Evolutionary conservation across 2,888 invertebrate species (phyloP), one percentile per base, ranked within the genome.

Genomic region (Lagria hirta): DNA sequence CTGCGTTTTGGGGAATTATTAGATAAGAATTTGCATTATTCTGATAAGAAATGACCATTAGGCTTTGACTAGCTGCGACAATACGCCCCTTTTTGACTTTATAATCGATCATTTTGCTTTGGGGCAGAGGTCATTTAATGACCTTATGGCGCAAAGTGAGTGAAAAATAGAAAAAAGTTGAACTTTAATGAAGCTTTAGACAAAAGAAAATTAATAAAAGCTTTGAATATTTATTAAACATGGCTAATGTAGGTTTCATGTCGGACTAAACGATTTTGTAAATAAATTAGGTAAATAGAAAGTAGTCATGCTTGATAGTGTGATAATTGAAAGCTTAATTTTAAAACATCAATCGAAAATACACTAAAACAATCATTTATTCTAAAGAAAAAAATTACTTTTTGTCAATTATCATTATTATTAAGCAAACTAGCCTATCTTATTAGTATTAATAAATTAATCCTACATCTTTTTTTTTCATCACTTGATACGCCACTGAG

Each of bases 21-120:
- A 36, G 61, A 65, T 64, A 61, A 54, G 56, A 62, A 66, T 66
- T 66, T 61, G 64, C 65, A 66, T 66, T 62, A 64, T 54, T 49
- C 46, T 46, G 66, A 66, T 66, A 66, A 64, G 58, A 51, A 50
- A 55, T 48, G 53, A 48, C 60, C 61, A 64, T 63, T 64, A 63
- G 58, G 59, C 60, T 60, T 60, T 54, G 49, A 52, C 47, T 49
- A 52, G 52, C 37, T 49, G 50, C 42, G 43, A 45, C 42, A 36
- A 28, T 42, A 44, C 52, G 43, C 51, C 54, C 50, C 33, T 36
- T 29, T 29, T 15, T 10, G 5, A 10, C 43, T 50, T 52, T 50
- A 47, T 52, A 54, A 58, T 60, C 60, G 57, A 60, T 60, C 60
- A 58, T 49, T 43, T 49, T 46, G 47, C 48, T n/a, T n/a, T n/a